Evolutionary conservation across 2,888 invertebrate genomes (phyloP).

Genomic region (Amblyjoppa proteus): DNA sequence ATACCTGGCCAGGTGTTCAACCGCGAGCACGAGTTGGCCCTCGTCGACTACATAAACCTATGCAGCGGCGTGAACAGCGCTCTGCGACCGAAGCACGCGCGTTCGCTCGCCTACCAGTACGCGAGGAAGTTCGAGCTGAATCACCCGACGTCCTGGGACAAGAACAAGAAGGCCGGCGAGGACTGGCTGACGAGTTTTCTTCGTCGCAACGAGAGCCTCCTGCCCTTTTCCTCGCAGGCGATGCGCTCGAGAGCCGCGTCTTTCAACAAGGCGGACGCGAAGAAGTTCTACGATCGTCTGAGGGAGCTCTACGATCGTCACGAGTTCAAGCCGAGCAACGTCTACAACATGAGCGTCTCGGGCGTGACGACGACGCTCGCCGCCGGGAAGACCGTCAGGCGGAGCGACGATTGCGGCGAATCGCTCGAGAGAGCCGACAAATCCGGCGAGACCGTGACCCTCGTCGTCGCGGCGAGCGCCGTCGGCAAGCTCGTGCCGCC

Average conservation of each 20-base stretch:
- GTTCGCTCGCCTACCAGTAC: slow-evolving; percentile 67
- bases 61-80: slow-evolving; percentile 50
- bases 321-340: slow-evolving; percentile 52
- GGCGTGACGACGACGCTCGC: slow-evolving; percentile 69
- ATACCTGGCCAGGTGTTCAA: slow-evolving; percentile 51
- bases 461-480: slow-evolving; percentile 42
- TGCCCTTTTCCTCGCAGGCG: slow-evolving; percentile 66
- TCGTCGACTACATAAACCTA: slow-evolving; percentile 53
- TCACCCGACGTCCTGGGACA: slow-evolving; percentile 62
- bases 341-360: slow-evolving; percentile 70
- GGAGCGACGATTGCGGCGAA: background rate
- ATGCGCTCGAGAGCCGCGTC: slow-evolving; percentile 65
- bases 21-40: slow-evolving; percentile 38
- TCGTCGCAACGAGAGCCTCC: slow-evolving; percentile 52
- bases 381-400: background rate
- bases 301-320: slow-evolving; percentile 41
- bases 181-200: slow-evolving; percentile 62
- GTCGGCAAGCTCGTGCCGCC: slow-evolving; percentile 61
- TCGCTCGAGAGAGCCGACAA: background rate
- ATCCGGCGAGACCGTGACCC: slow-evolving; percentile 44
- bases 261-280: slow-evolving; percentile 68
- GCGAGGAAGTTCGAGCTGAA: slow-evolving; percentile 56
- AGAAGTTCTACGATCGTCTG: slow-evolving; percentile 63
- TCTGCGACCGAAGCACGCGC: slow-evolving; percentile 62
- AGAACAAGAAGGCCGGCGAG: slow-evolving; percentile 51